Evolutionary conservation across 2,797 vertebrate species (phyloP).

Genomic region (Acanthurus lineatus): DNA sequence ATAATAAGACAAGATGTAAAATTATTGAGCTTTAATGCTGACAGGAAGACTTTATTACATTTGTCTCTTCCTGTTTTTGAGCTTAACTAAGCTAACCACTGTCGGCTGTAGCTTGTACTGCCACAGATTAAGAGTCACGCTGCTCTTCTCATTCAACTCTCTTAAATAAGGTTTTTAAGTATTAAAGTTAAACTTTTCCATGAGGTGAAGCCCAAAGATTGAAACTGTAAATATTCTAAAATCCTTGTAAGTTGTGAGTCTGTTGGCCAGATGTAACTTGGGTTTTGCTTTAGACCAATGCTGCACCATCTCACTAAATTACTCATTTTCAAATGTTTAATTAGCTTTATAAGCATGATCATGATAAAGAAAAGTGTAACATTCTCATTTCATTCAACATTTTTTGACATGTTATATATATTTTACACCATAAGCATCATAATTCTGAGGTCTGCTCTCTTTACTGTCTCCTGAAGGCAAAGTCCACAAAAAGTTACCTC

Average conservation of each 20-base stretch:
- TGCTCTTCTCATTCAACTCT: not conserved
- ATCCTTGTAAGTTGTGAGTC: not conserved
- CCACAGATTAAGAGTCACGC: too few species aligned
- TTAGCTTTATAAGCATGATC: not conserved
- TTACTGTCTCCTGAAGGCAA: not conserved
- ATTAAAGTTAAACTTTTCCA: not conserved
- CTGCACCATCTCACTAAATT: not conserved
- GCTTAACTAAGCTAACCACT: not conserved
- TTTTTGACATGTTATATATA: not conserved
- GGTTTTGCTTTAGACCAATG: not conserved
- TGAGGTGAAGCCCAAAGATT: not conserved
- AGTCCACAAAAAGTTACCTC: conserved; percentile 8
- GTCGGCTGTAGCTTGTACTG: not conserved
- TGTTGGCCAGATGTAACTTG: too few species aligned
- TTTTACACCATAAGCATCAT: not conserved
- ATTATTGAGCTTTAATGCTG: not conserved
- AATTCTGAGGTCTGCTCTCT: not conserved
- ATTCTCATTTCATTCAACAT: too few species aligned
- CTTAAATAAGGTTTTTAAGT: not conserved
- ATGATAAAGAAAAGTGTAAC: not conserved
- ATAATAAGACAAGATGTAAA: not conserved
- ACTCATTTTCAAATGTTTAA: not conserved
- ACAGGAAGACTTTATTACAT: too few species aligned
- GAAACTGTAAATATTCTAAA: not conserved
- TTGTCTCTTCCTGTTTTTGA: not conserved